Evolutionary conservation across 2,888 invertebrate species (phyloP).

Genomic region (Synergus laeviventris): DNA sequence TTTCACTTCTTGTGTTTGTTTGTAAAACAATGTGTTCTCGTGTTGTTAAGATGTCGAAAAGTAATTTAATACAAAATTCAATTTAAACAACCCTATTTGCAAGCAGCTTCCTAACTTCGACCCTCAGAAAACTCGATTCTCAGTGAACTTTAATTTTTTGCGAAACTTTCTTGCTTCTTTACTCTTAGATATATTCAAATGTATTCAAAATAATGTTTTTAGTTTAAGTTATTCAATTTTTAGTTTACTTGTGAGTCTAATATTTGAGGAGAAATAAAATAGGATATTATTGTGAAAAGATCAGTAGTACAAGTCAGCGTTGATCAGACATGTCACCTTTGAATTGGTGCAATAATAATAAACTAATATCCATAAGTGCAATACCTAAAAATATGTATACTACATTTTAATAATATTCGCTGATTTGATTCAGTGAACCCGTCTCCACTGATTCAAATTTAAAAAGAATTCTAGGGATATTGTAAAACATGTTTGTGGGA

Average conservation of each 20-base stretch:
- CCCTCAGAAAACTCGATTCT: not conserved
- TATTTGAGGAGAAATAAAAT: not conserved
- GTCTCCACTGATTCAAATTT: not conserved
- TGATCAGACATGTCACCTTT: not conserved
- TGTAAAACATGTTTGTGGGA: not conserved
- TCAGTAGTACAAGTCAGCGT: not conserved
- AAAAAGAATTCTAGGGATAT: not conserved
- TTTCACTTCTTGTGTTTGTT: not conserved
- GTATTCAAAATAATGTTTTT: constrained; percentile 14
- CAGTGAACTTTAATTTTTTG: not conserved
- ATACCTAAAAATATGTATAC: not conserved
- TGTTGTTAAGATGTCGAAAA: not conserved
- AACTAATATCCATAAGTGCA: not conserved
- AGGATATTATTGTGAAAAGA: too few relatives aligned
- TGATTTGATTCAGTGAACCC: not conserved
- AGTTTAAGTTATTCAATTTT: constrained; percentile 10
- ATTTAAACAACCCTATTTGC: constrained; percentile 28
- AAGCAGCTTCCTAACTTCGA: constrained; percentile 5
- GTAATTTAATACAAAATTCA: constrained; percentile 19
- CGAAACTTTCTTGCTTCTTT: not conserved
- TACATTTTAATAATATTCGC: not conserved
- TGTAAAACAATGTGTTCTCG: not conserved
- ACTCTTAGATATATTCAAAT: constrained; percentile 2
- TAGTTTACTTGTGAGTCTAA: not conserved
- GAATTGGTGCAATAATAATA: not conserved